Base-by-base conservation (phyloP, 2,888 invertebrate species). In the Drosophila putrida region DNA sequence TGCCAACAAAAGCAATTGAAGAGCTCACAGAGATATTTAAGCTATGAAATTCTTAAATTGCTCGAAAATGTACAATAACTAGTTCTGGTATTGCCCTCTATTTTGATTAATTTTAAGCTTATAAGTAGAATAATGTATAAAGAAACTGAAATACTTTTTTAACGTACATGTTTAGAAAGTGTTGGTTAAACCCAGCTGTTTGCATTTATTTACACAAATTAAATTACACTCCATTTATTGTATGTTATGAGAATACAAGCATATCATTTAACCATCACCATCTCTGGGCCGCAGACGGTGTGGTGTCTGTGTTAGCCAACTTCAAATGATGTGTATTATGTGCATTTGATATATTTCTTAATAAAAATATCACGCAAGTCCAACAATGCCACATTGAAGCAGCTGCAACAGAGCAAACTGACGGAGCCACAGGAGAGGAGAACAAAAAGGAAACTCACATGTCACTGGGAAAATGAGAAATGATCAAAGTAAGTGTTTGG, bases 401-500 rank as follows among this genome's bases (percentile, higher is more conserved):
- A 55, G 62, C 33, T 43, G 6, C 8, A 44, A 6, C 15, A 28
- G 58, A 46, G 39, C 0, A 3, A 44, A n/a, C 25, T 13, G 11
- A 13, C 4, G 9, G 9, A 31, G n/a, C 11, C 41, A 11, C 4
- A 36, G 31, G 41, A 58, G 57, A 28, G 58, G 41, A 20, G 10
- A 13, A 51, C 47, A 35, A 47, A 68, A 44, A 39, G 69, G 60
- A 38, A 54, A 41, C 74, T 75, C 76, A 81, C 78, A 70, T 80
- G 88, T 80, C 82, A 70, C 73, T 50, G 57, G 47, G 54, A 76
- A 87, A 85, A 85, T 85, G 84, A 85, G 88, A 89, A 89, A 85
- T 85, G 89, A 85, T 89, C 84, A 85, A 85, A 85, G 88, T 82
- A 80, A 85, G 84, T 89, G 89, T 85, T 88, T 89, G 82, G 69